Conservation (phyloP, 2,888 invertebrate genomes). For the Incurvaria masculella region DNA sequence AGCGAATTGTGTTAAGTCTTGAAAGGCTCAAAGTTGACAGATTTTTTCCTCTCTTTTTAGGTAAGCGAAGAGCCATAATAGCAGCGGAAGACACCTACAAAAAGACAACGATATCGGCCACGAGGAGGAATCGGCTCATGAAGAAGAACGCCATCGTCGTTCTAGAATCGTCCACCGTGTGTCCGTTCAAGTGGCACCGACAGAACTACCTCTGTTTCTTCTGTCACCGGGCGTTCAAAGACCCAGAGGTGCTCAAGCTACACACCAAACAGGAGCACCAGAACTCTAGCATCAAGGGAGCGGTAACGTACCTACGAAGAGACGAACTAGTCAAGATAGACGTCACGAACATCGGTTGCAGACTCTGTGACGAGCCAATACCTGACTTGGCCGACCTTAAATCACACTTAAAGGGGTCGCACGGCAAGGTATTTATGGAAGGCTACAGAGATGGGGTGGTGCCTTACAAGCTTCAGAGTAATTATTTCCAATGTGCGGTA, state of each 20-base stretch:
- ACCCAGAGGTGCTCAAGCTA: slow-evolving; percentile 30
- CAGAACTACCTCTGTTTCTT: slow-evolving; percentile 44
- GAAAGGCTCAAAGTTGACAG: no score
- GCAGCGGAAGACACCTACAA: slow-evolving; percentile 18
- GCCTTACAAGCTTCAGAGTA: slow-evolving; percentile 30
- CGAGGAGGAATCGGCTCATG: slow-evolving; percentile 37
- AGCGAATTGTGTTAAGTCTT: no score
- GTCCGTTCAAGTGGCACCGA: slow-evolving; percentile 47
- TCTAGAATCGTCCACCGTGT: slow-evolving; percentile 32
- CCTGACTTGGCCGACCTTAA: slow-evolving; percentile 24
- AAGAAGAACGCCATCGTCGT: slow-evolving; percentile 38
- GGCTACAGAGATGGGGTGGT: slow-evolving; percentile 32
- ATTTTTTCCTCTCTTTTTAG: not conserved
- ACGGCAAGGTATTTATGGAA: slow-evolving; percentile 25
- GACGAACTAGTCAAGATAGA: slow-evolving; percentile 47
- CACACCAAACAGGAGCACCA: slow-evolving; percentile 34
- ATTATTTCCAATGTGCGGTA: slow-evolving; percentile 30
- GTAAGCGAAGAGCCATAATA: not conserved
- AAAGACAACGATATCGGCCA: slow-evolving; percentile 34
- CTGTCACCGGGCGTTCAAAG: slow-evolving; percentile 36
- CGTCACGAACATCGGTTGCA: slow-evolving; percentile 26
- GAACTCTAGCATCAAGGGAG: slow-evolving; percentile 30
- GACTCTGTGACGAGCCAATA: slow-evolving; percentile 23
- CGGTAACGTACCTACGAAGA: slow-evolving; percentile 33
- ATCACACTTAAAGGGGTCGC: slow-evolving; percentile 27